A percentile compares a stretch with the other conserved stretches of the same genome.
These are phyloP conservation scores for Triplophysa yarkandensis DNA, from an alignment of 2,797 vertebrate species.

Conservation along the genomic window DNA sequence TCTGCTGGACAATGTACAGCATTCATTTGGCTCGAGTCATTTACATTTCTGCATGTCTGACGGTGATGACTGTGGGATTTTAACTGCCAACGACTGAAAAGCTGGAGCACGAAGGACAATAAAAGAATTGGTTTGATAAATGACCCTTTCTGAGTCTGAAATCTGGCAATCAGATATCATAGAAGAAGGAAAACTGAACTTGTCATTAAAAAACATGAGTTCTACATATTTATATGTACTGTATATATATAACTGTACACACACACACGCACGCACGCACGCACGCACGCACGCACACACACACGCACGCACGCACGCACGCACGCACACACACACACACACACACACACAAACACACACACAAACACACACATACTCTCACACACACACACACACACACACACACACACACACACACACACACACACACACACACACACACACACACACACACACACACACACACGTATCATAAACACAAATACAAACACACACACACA, in stretches of 20 bases:
- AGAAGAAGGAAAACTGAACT: background rate
- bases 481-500: too few species aligned
- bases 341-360: too few species aligned
- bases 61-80: slow-evolving; percentile 58
- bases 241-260: too few species aligned
- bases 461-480: slow-evolving; percentile 54
- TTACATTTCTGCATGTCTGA: slow-evolving; percentile 59
- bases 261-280: slow-evolving; percentile 46
- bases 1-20: slow-evolving; percentile 57
- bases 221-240: too few species aligned
- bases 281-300: too few species aligned
- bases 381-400: slow-evolving; percentile 43
- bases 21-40: slow-evolving; percentile 58
- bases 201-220: too few species aligned
- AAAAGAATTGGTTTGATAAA: slow-evolving; percentile 37
- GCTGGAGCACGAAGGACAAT: slow-evolving; percentile 50
- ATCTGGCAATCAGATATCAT: slow-evolving; percentile 14
- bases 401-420: too few species aligned
- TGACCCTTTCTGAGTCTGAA: background rate
- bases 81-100: slow-evolving; percentile 48
- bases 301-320: too few species aligned
- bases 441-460: background rate
- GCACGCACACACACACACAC: slow-evolving; percentile 18
- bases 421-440: slow-evolving; percentile 50
- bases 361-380: too few species aligned